Evolutionary conservation across 2,797 vertebrate species (phyloP).

Genomic region (Peromyscus nudipes): DNA sequence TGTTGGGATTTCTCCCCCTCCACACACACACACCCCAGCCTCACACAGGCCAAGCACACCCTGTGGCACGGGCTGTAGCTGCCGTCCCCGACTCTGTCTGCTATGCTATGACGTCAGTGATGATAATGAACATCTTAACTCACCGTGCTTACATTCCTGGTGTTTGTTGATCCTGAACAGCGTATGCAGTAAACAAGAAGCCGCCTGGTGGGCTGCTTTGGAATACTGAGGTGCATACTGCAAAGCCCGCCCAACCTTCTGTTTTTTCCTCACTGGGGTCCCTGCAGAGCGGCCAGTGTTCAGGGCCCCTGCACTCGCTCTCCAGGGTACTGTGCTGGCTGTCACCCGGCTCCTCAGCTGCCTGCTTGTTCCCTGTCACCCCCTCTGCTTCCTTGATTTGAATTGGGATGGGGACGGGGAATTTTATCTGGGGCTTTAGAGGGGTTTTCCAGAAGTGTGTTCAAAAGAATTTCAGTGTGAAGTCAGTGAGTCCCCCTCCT

Average conservation of each 20-base stretch:
- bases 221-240: not conserved
- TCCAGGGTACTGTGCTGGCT: not conserved
- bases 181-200: constrained; percentile 22
- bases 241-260: not conserved
- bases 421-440: constrained; percentile 23
- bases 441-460: not conserved
- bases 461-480: constrained; percentile 16
- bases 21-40: no score
- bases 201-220: not conserved
- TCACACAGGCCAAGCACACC: not conserved
- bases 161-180: constrained; percentile 22
- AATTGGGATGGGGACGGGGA: not conserved
- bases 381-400: not conserved
- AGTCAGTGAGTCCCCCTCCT: not conserved
- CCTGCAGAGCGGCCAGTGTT: not conserved
- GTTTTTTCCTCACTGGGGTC: not conserved
- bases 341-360: not conserved
- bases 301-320: not conserved
- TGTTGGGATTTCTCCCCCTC: not conserved
- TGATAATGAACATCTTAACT: not conserved
- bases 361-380: not conserved
- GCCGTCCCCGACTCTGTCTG: not conserved
- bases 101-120: not conserved
- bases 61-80: not conserved
- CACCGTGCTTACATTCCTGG: constrained; percentile 22